Conservation (phyloP, 2,797 vertebrate genomes). For the Hypotaenidia okinawae region DNA sequence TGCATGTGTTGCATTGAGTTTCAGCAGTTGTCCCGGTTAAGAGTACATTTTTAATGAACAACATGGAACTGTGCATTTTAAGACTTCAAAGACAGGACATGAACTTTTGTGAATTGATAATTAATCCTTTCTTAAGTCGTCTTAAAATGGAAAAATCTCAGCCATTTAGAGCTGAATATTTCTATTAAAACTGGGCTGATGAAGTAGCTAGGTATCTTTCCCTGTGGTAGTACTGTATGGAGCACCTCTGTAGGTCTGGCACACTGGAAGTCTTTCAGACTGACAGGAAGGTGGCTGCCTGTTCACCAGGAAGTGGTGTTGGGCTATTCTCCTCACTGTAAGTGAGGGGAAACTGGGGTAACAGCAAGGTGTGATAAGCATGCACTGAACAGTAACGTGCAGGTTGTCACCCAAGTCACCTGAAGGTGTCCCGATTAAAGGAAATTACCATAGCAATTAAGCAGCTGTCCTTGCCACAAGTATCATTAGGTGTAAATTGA, state of each 20-base stretch:
- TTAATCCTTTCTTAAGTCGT: neutral
- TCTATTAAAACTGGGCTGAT: neutral
- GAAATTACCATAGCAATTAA: slow-evolving; percentile 64
- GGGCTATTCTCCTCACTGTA: fast-evolving
- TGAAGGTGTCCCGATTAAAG: slow-evolving; percentile 48
- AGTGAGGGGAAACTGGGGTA: neutral
- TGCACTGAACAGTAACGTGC: neutral
- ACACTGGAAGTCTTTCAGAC: too few species aligned
- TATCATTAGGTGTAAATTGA: slow-evolving; percentile 63
- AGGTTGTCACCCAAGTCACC: neutral
- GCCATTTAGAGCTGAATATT: neutral
- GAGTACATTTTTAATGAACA: neutral
- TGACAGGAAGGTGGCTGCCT: neutral
- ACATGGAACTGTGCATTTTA: neutral
- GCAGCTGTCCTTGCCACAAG: slow-evolving; percentile 53
- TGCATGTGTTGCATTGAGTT: neutral
- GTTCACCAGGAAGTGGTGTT: fast-evolving
- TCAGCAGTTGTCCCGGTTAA: neutral
- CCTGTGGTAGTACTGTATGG: neutral
- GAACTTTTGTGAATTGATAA: neutral
- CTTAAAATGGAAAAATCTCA: neutral
- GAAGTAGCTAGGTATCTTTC: neutral
- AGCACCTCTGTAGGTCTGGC: neutral
- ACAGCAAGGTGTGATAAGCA: neutral
- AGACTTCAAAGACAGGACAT: neutral